Conservation (phyloP, 2,888 invertebrate genomes). For the Eumerus sabulonum region DNA sequence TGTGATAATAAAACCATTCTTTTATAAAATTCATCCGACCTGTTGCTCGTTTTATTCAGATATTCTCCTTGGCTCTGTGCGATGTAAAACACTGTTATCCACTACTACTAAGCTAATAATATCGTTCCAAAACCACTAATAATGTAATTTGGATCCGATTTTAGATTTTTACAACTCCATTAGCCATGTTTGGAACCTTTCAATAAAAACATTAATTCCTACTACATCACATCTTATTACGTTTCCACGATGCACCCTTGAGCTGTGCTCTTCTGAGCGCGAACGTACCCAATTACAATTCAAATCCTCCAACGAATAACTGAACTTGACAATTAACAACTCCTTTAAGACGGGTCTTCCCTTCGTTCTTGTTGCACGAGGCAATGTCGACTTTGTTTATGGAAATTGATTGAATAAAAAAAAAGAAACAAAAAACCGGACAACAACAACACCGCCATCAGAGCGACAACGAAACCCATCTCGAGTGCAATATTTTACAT, state of each 20-base stretch:
- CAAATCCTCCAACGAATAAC: constrained; percentile 40
- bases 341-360: constrained; percentile 2
- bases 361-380: constrained; percentile 4
- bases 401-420: constrained; percentile 44
- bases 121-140: too few relatives aligned
- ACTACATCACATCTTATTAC: constrained; percentile 6
- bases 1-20: too few relatives aligned
- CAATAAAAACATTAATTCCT: constrained; percentile 38
- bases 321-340: constrained; percentile 34
- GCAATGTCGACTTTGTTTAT: constrained; percentile 54
- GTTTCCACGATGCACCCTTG: constrained; percentile 38
- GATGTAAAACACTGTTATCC: too few relatives aligned
- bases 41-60: too few relatives aligned
- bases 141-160: too few relatives aligned
- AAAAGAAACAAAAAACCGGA: constrained; percentile 2
- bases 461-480: constrained; percentile 32
- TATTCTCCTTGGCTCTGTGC: too few relatives aligned
- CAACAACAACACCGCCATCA: constrained; percentile 15
- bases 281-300: constrained; percentile 60
- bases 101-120: too few relatives aligned
- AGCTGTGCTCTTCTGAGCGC: constrained; percentile 46
- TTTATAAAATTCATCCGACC: too few relatives aligned
- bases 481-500: constrained; percentile 62
- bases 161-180: constrained; percentile 3
- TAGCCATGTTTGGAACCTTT: constrained; percentile 23